Evolutionary conservation across 1,140 invertebrate species (phyloP).

Genomic region (Drosophila orosa): DNA sequence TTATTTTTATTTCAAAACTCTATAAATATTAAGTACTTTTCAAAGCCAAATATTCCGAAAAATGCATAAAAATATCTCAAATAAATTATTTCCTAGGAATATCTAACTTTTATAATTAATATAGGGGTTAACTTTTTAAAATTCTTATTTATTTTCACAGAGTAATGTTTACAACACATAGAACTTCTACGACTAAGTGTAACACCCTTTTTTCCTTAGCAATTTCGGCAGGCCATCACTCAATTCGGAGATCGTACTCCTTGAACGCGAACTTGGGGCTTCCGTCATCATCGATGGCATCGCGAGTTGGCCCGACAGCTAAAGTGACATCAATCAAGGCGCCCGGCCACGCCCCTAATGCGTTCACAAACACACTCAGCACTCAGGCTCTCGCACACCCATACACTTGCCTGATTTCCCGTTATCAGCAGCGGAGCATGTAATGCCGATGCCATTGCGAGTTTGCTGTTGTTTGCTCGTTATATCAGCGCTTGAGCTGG

Average conservation of each 20-base stretch:
- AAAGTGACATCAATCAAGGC: constrained; percentile 80
- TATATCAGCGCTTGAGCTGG: constrained; percentile 38
- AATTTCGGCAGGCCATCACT: constrained; percentile 23
- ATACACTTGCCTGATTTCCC: constrained; percentile 15
- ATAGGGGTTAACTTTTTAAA: no score
- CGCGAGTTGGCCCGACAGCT: constrained; percentile 56
- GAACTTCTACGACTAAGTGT: no score
- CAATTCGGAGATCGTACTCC: constrained; percentile 28
- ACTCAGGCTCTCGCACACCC: background rate
- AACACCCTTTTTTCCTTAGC: background rate
- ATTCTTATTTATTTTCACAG: no score
- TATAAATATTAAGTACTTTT: no score
- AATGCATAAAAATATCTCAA: no score
- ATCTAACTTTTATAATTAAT: no score
- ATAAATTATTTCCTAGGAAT: no score
- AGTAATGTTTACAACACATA: background rate
- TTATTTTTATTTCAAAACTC: no score
- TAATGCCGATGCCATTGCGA: constrained; percentile 46
- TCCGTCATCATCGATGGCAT: constrained; percentile 29
- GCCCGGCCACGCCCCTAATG: constrained; percentile 53
- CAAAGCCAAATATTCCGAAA: no score
- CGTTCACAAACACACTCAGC: constrained; percentile 41
- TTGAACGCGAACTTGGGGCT: constrained; percentile 4
- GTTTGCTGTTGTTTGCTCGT: constrained; percentile 59
- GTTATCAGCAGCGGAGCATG: constrained; percentile 68